Evolutionary conservation across 2,113 vertebrate genomes (phyloP), one percentile per base, ranked within the genome.

Genomic region (Hippoglossus stenolepis): DNA sequence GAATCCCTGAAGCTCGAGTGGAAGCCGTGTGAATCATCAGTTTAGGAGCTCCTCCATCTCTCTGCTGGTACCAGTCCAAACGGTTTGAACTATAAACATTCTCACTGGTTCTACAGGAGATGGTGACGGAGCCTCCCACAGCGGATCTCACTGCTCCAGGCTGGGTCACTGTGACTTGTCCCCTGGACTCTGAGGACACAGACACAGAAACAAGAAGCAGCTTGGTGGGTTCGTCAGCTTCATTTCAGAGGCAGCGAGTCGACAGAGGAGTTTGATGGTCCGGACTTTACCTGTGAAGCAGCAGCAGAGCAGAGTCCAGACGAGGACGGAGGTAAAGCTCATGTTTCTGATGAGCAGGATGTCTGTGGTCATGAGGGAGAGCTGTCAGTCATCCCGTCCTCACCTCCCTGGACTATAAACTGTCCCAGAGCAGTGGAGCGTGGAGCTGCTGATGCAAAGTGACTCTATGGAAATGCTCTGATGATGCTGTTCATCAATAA

Each of bases 101-200:
- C 2, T n/a, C 74, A 68, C 61, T 75, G n/a, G 40, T 66, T 2
- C 5, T 74, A 43, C 78, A 85, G 3, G 1, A 49, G 76, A 63
- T 84, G 68, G 77, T 15, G 62, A 64, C 56, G 11, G 77, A 63
- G 47, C 7, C 24, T 76, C 80, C 84, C 18, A 45, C 20, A 83
- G 59, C 68, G 56, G 68, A 65, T 0, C 35, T 76, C 63, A 86
- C 67, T 73, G 69, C 40, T 69, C 53, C 75, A 76, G 76, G 21
- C 73, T 86, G 70, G 76, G 75, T 75, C 67, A 79, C 80, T 62
- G 72, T 83, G 63, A 61, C 11, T 72, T 76, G 75, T 4, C 71
- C 67, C 79, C 75, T 86, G 79, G 80, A 82, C 84, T 79, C 84
- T 85, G 79, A 75, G 83, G 83, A 84, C 5, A 77, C 77, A 77